Evolutionary conservation across 2,888 invertebrate genomes (phyloP).

Genomic region (Machimus atricapillus): DNA sequence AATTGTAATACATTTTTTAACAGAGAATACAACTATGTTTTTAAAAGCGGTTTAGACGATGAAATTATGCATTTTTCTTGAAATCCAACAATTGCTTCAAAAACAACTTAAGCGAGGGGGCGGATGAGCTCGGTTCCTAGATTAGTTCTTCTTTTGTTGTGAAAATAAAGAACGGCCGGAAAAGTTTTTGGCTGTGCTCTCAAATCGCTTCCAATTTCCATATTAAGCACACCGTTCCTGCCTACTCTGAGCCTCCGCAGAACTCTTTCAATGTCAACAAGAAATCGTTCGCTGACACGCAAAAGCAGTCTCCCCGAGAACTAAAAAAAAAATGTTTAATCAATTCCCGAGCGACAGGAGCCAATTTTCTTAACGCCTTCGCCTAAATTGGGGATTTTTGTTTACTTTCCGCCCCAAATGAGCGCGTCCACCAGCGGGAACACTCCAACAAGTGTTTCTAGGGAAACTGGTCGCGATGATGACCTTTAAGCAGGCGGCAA

Average conservation of each 20-base stretch:
- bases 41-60: not conserved
- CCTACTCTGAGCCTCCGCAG: not conserved
- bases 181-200: not conserved
- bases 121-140: not conserved
- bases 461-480: not conserved
- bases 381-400: not conserved
- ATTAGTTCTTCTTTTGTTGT: not conserved
- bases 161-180: not conserved
- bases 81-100: not conserved
- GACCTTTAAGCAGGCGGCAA: not conserved
- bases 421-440: not conserved
- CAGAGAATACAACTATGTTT: not conserved
- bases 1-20: not conserved
- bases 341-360: not conserved
- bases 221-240: not conserved
- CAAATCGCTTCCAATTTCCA: not conserved
- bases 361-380: not conserved
- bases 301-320: not conserved
- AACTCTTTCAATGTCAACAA: conserved; percentile 5
- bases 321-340: not conserved
- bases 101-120: not conserved
- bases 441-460: not conserved
- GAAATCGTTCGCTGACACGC: conserved; percentile 3
- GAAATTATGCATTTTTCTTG: not conserved
- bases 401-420: not conserved